Percentiles rank a stretch among this genome's conserved stretches.
These are phyloP conservation scores for Lepidostoma basale DNA, from an alignment of 1,140 invertebrate genomes.

Conservation along the genomic window DNA sequence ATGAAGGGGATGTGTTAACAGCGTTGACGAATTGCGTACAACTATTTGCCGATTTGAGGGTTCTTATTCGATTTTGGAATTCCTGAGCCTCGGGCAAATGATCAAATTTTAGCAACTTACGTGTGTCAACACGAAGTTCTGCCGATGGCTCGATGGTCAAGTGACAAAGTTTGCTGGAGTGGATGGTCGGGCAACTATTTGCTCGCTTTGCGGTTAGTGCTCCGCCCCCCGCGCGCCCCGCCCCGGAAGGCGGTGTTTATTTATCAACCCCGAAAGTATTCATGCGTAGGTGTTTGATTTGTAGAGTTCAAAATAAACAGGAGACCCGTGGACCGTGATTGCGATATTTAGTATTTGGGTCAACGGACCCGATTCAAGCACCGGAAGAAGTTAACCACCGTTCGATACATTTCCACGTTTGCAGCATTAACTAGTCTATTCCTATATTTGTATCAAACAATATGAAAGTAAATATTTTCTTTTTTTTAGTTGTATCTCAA, in stretches of 20 bases:
- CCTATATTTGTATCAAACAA: too few species aligned
- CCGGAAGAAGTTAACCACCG: too few species aligned
- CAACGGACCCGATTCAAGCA: background rate
- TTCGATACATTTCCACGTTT: too few species aligned
- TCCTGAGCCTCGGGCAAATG: background rate
- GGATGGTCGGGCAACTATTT: slow-evolving; percentile 14
- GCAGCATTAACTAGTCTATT: too few species aligned
- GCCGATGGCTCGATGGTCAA: slow-evolving; percentile 20
- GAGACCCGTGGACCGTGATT: background rate
- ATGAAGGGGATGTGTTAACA: too few species aligned
- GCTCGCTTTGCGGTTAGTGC: slow-evolving; percentile 3
- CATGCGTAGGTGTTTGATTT: slow-evolving; percentile 24
- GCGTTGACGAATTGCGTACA: too few species aligned
- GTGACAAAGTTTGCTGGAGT: slow-evolving; percentile 24
- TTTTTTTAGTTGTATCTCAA: too few species aligned
- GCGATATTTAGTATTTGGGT: background rate
- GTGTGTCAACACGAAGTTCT: slow-evolving; percentile 11
- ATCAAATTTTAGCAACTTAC: slow-evolving; percentile 1
- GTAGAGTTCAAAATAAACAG: slow-evolving; percentile 10
- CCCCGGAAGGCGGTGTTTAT: background rate
- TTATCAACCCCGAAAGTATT: slow-evolving; percentile 13
- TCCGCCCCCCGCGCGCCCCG: background rate
- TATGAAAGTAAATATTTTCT: too few species aligned
- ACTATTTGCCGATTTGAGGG: background rate
- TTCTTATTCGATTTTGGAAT: slow-evolving; percentile 3